Conservation (phyloP, 92 coral and sea anemone genomes). For the Palythoa grandis region DNA sequence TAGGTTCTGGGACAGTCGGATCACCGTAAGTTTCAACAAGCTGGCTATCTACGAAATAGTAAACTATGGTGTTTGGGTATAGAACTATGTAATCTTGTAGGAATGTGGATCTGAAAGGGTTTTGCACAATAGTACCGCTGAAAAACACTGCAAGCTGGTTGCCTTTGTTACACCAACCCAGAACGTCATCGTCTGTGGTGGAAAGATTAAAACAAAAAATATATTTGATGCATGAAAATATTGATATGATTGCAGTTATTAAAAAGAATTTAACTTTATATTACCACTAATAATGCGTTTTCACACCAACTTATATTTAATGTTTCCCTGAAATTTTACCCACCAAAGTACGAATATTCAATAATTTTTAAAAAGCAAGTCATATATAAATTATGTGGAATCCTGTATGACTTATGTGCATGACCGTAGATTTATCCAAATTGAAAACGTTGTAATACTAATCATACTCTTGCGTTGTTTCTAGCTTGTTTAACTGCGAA, state of each 20-base stretch:
- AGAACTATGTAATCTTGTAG: conserved; percentile 11
- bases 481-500: background rate
- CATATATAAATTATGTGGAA: no score
- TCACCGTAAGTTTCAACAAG: conserved; percentile 31
- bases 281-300: no score
- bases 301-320: no score
- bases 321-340: no score
- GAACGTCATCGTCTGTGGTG: conserved; percentile 4
- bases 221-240: background rate
- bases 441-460: no score
- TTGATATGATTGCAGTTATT: background rate
- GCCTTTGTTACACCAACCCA: conserved; percentile 35
- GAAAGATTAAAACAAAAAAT: background rate
- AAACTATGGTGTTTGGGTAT: conserved; percentile 1
- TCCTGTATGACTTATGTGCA: no score
- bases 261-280: no score
- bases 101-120: background rate
- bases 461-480: background rate
- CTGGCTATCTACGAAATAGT: conserved; percentile 46
- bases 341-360: no score
- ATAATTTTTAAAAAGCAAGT: no score
- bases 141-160: conserved; percentile 42
- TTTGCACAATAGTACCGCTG: conserved; percentile 14
- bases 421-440: no score
- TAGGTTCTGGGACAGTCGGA: background rate